Conservation (phyloP, 2,797 vertebrate species). For the Bothrops alternatus region DNA sequence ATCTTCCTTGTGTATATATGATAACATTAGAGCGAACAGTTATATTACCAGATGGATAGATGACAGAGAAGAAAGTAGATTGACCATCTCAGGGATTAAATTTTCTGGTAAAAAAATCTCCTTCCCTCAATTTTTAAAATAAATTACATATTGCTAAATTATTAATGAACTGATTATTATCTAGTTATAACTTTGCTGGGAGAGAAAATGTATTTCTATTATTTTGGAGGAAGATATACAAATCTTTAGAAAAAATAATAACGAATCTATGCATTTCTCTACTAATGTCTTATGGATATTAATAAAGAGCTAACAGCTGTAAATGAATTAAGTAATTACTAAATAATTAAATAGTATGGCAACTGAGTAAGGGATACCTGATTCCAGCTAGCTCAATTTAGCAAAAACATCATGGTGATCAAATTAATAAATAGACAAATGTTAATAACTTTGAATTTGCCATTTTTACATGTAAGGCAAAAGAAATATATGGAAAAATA, state of each 20-base stretch:
- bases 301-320: neutral
- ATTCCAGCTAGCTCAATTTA: conserved; percentile 28
- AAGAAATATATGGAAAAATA: neutral
- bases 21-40: neutral
- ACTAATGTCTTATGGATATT: neutral
- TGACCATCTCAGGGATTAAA: neutral
- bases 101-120: neutral
- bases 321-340: conserved; percentile 5
- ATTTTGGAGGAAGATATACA: neutral
- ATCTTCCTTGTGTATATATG: neutral
- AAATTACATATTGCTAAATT: neutral
- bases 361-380: neutral
- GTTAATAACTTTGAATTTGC: neutral
- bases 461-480: neutral
- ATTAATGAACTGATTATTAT: neutral
- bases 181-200: neutral
- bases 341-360: conserved; percentile 13
- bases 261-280: neutral
- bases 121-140: neutral
- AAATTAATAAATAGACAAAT: neutral
- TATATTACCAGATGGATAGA: neutral
- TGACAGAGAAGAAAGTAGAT: neutral
- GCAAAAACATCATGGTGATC: neutral
- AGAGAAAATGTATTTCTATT: conserved; percentile 14
- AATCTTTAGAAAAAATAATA: neutral